Percentiles rank a stretch among this genome's conserved stretches.
These are phyloP conservation scores for Diceros bicornis DNA, from an alignment of 2,797 vertebrate species.

Conservation along the genomic window DNA sequence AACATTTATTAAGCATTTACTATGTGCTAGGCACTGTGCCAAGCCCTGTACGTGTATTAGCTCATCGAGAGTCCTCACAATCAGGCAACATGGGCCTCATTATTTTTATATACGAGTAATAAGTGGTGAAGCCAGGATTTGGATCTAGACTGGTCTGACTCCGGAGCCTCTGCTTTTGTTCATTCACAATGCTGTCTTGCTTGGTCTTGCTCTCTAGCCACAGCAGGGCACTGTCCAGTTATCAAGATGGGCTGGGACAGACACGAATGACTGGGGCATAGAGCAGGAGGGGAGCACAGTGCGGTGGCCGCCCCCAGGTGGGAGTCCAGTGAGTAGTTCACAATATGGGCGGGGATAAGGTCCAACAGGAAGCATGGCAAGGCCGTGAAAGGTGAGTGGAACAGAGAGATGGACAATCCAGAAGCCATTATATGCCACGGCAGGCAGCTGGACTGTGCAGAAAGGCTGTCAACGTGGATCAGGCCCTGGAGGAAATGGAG, in stretches of 20 bases:
- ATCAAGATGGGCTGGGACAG: neutral
- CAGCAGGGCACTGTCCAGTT: neutral
- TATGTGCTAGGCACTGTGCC: constrained; percentile 39
- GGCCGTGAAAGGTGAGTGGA: neutral
- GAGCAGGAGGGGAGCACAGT: neutral
- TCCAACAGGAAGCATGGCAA: neutral
- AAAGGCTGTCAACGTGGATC: neutral
- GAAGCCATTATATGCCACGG: neutral
- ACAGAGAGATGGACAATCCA: neutral
- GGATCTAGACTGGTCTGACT: neutral
- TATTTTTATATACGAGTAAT: constrained; percentile 50
- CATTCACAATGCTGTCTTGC: neutral
- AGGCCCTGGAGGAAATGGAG: neutral
- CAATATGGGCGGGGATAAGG: neutral
- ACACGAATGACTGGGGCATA: neutral
- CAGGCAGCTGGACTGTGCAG: neutral
- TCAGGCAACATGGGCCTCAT: neutral
- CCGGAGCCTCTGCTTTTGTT: neutral
- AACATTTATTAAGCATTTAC: constrained; percentile 78
- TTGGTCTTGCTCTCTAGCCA: neutral
- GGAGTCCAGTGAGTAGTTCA: neutral
- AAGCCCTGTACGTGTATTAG: constrained; percentile 23
- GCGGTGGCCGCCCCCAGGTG: neutral
- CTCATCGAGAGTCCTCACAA: neutral
- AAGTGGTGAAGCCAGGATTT: constrained; percentile 7